A percentile compares a stretch with the other conserved stretches of the same genome.
Evolutionary conservation across 2,888 invertebrate species (phyloP).

Genomic region (Lepidochrysops patricia): DNA sequence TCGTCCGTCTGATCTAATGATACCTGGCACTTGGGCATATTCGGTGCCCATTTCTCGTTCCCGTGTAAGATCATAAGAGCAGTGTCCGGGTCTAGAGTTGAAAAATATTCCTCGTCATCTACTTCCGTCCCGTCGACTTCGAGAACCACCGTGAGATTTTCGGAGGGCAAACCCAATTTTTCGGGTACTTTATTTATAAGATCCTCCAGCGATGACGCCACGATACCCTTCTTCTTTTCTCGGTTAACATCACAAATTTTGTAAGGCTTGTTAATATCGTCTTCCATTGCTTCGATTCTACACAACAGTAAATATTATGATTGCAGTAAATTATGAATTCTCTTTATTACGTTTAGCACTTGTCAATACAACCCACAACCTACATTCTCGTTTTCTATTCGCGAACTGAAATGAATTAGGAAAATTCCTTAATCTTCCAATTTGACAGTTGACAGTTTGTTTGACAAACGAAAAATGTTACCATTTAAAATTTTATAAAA

Average conservation of each 20-base stretch:
- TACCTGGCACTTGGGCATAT: conserved; percentile 77
- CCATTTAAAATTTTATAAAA: too few species aligned
- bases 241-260: conserved; percentile 87
- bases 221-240: conserved; percentile 87
- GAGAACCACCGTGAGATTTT: conserved; percentile 85
- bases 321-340: neutral
- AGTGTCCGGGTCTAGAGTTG: conserved; percentile 90
- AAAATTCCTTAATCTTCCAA: neutral
- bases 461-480: neutral
- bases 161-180: conserved; percentile 78
- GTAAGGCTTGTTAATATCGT: conserved; percentile 78
- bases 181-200: conserved; percentile 83
- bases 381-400: conserved; percentile 6
- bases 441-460: conserved; percentile 5
- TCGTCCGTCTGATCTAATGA: conserved; percentile 76
- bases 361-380: neutral
- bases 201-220: conserved; percentile 85
- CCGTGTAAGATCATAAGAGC: conserved; percentile 86
- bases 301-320: neutral
- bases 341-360: neutral
- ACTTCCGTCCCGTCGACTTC: conserved; percentile 96
- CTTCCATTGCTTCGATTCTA: conserved; percentile 60
- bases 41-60: conserved; percentile 83
- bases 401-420: conserved; percentile 8
- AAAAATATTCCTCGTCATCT: conserved; percentile 96